Evolutionary conservation across 1,140 invertebrate genomes (phyloP).

Genomic region (Drosophila persimilis): DNA sequence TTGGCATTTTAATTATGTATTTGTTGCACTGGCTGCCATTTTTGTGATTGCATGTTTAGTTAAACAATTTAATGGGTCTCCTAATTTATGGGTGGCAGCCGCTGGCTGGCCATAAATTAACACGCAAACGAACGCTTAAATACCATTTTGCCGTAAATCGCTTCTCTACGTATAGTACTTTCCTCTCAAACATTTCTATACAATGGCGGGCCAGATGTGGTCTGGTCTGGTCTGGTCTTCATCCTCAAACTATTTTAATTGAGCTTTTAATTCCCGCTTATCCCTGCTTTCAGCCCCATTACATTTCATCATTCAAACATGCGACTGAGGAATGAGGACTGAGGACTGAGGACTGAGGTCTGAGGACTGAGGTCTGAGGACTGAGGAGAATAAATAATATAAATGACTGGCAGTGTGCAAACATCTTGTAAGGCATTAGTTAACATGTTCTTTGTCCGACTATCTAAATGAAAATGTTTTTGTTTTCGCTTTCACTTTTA

Average conservation of each 20-base stretch:
- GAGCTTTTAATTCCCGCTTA: slow-evolving; percentile 8
- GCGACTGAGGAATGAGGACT: background rate
- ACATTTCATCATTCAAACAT: slow-evolving; percentile 34
- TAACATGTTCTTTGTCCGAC: slow-evolving; percentile 24
- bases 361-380: background rate
- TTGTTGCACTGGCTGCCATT: slow-evolving; percentile 32
- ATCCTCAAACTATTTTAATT: slow-evolving; percentile 44
- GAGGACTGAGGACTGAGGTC: background rate
- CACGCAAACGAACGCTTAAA: slow-evolving; percentile 72
- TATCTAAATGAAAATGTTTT: slow-evolving; percentile 47
- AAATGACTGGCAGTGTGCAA: slow-evolving; percentile 18
- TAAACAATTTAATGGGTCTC: slow-evolving; percentile 61
- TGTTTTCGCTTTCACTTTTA: slow-evolving; percentile 11
- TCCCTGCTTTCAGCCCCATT: slow-evolving; percentile 16
- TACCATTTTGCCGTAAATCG: slow-evolving; percentile 41
- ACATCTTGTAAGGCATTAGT: slow-evolving; percentile 31
- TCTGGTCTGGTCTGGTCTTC: background rate
- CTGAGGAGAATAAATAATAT: slow-evolving; percentile 4
- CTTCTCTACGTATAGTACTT: too few species aligned
- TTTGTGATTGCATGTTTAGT: slow-evolving; percentile 65
- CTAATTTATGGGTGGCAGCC: slow-evolving; percentile 50
- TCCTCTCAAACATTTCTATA: too few species aligned
- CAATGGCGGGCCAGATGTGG: too few species aligned
- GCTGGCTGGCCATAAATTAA: slow-evolving; percentile 25
- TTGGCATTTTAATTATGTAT: slow-evolving; percentile 66